Evolutionary conservation across 2,797 vertebrate species (phyloP).

Genomic region (Poecilia wingei): DNA sequence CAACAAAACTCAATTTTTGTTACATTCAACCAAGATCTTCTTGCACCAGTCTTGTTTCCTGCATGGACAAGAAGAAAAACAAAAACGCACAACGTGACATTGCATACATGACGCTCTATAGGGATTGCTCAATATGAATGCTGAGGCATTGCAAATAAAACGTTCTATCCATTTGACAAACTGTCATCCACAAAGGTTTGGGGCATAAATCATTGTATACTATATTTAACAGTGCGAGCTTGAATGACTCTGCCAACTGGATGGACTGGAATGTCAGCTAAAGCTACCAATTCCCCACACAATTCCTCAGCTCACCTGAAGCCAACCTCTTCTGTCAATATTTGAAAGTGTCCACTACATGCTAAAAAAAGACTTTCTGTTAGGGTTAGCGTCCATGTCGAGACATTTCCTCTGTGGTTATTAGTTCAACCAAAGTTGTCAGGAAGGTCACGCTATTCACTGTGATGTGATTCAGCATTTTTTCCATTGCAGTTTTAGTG

Average conservation of each 20-base stretch:
- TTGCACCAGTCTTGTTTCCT: conserved; percentile 3
- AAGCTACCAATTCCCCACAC: conserved; percentile 65
- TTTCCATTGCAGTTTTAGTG: background rate
- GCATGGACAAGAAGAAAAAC: background rate
- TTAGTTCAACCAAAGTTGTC: conserved; percentile 34
- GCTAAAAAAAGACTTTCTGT: conserved; percentile 72
- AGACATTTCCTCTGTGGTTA: conserved; percentile 19
- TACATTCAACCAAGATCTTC: background rate
- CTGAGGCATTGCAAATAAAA: conserved; percentile 67
- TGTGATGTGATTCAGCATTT: conserved; percentile 24
- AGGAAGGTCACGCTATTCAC: conserved; percentile 14
- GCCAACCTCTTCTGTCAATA: conserved; percentile 78
- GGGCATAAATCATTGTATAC: conserved; percentile 75
- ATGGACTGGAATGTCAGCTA: conserved; percentile 78
- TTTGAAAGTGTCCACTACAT: conserved; percentile 75
- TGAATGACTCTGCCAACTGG: conserved; percentile 55
- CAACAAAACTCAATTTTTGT: background rate
- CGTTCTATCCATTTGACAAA: conserved; percentile 57
- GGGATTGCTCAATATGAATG: conserved; percentile 53
- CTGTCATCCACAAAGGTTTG: conserved; percentile 57
- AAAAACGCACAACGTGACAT: conserved; percentile 24
- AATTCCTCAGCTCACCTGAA: conserved; percentile 45
- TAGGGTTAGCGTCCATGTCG: conserved; percentile 21
- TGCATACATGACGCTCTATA: conserved; percentile 30
- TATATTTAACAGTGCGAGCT: conserved; percentile 51